phyloP scores from a whole-genome alignment of 2,888 invertebrate species.

The Phorcus lineatus region DNA sequence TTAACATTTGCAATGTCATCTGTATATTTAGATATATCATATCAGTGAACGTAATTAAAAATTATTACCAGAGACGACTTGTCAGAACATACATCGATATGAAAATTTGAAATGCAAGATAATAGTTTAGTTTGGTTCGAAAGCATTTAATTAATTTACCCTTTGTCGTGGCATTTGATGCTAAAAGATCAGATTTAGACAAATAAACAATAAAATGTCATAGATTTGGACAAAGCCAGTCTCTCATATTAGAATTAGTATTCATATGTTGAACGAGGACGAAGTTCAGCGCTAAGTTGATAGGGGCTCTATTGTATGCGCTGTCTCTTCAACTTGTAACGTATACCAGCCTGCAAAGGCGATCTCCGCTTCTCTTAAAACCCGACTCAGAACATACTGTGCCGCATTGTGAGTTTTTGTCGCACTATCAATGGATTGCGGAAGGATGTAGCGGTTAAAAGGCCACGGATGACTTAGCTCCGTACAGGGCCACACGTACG shows the following conservation, averaged over 20 bases:
- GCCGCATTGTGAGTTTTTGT: neutral
- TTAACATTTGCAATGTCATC: no score
- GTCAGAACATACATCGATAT: no score
- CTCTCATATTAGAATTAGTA: neutral
- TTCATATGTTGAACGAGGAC: neutral
- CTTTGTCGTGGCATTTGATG: no score
- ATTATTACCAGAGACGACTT: no score
- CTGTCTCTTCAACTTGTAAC: slow-evolving; percentile 4
- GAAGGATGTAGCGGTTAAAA: slow-evolving; percentile 11
- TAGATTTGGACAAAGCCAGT: no score
- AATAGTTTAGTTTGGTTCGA: no score
- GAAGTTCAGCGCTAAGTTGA: neutral
- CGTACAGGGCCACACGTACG: slow-evolving; percentile 21
- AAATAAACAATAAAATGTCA: no score
- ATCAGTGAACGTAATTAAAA: no score
- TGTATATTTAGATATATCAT: no score
- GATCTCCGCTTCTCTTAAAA: neutral
- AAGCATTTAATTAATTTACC: no score
- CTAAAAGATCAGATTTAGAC: no score
- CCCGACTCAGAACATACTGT: neutral
- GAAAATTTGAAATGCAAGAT: no score
- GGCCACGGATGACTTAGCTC: slow-evolving; percentile 17
- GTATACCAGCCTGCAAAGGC: neutral
- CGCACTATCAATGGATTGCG: neutral
- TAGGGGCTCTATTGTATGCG: neutral